phyloP scores from a whole-genome alignment of 2,888 invertebrate genomes.

The Phasia obesa region DNA sequence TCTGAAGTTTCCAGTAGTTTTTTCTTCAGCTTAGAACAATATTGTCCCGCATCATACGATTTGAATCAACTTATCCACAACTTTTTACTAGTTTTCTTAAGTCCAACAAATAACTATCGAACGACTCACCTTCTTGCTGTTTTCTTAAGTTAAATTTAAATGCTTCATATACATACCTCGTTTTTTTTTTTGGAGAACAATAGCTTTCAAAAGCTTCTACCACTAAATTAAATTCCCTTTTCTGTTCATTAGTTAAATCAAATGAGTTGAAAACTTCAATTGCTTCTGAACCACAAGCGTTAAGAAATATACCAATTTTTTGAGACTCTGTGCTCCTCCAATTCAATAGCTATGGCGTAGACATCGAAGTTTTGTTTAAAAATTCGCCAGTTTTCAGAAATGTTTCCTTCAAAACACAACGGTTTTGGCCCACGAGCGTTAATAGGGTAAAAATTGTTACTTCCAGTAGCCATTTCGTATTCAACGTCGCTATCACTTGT shows the following conservation, averaged over 20 bases:
- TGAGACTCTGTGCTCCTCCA: constrained; percentile 31
- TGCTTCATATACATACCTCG: constrained; percentile 42
- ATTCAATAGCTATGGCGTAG: constrained; percentile 38
- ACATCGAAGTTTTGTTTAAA: constrained; percentile 59
- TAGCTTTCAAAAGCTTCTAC: constrained; percentile 54
- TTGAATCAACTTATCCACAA: constrained; percentile 31
- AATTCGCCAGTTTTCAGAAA: constrained; percentile 43
- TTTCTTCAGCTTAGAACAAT: constrained; percentile 33
- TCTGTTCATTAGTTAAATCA: constrained; percentile 30
- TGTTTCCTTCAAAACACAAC: constrained; percentile 5
- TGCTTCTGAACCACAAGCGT: constrained; percentile 62
- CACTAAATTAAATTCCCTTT: constrained; percentile 33
- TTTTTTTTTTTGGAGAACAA: constrained; percentile 63
- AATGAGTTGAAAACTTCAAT: constrained; percentile 61
- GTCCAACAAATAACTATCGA: constrained; percentile 46
- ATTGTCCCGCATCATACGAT: constrained; percentile 39
- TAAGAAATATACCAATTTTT: constrained; percentile 55
- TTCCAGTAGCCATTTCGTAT: not conserved
- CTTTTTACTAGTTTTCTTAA: constrained; percentile 35
- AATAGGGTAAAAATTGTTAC: not conserved
- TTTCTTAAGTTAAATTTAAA: constrained; percentile 49
- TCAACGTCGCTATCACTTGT: not conserved
- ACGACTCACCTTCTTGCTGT: constrained; percentile 54
- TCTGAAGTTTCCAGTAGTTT: constrained; percentile 45
- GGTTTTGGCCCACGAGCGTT: not conserved